Evolutionary conservation across 2,888 invertebrate species (phyloP).

Genomic region (Orgyia antiqua): DNA sequence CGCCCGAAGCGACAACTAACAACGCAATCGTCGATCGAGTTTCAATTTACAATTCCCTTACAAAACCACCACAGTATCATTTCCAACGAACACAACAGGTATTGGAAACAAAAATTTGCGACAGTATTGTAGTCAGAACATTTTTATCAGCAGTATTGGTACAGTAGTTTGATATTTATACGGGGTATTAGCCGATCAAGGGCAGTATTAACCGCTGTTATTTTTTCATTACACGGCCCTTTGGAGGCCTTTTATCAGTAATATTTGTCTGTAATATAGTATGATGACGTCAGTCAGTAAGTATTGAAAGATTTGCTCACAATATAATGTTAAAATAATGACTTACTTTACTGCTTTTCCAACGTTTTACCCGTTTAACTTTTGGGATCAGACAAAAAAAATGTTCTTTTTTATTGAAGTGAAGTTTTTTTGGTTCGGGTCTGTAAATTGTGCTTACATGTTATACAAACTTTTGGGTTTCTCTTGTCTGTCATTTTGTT

Average conservation of each 20-base stretch:
- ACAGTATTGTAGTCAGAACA: constrained; percentile 34
- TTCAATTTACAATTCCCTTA: constrained; percentile 55
- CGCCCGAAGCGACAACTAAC: constrained; percentile 25
- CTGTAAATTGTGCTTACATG: background rate
- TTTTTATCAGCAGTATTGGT: constrained; percentile 36
- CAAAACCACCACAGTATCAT: constrained; percentile 28
- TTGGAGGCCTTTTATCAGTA: constrained; percentile 24
- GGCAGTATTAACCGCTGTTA: constrained; percentile 26
- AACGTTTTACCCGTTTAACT: constrained; percentile 7
- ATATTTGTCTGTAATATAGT: constrained; percentile 25
- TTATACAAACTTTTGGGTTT: no score
- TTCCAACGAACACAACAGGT: constrained; percentile 29
- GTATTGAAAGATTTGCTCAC: constrained; percentile 14
- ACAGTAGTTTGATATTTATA: constrained; percentile 32
- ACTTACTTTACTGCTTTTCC: constrained; percentile 18
- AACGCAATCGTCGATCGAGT: constrained; percentile 35
- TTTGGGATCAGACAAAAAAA: constrained; percentile 9
- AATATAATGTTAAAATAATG: constrained; percentile 19
- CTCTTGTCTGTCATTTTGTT: no score
- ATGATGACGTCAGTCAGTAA: constrained; percentile 24
- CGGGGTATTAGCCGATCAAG: constrained; percentile 26
- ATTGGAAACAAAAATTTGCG: constrained; percentile 36
- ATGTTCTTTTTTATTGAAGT: constrained; percentile 7
- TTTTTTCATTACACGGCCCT: constrained; percentile 27
- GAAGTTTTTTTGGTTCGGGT: constrained; percentile 2